Evolutionary conservation across 1,140 invertebrate species (phyloP).

Genomic region (Varroa destructor): DNA sequence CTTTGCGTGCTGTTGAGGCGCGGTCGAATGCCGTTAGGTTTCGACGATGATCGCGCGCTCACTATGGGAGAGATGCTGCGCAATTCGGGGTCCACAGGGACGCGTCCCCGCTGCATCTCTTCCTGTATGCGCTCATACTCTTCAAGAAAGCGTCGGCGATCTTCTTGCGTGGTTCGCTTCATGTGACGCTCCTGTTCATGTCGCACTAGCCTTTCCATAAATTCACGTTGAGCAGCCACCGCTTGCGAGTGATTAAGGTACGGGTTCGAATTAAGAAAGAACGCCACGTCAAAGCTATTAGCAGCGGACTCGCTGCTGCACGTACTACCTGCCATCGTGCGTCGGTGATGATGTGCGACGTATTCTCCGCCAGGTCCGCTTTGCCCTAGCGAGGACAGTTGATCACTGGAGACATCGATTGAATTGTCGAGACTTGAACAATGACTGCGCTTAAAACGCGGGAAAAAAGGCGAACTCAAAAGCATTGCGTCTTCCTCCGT

Average conservation of each 20-base stretch:
- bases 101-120: not conserved
- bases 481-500: conserved; percentile 32
- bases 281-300: conserved; percentile 38
- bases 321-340: conserved; percentile 37
- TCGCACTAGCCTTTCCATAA: conserved; percentile 21
- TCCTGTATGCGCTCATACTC: conserved; percentile 24
- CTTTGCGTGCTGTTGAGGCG: conserved; percentile 19
- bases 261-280: conserved; percentile 34
- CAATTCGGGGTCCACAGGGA: conserved; percentile 14
- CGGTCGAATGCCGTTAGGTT: conserved; percentile 9
- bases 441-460: conserved; percentile 32
- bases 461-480: conserved; percentile 33
- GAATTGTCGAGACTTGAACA: conserved; percentile 33
- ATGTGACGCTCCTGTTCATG: conserved; percentile 25
- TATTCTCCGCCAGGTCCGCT: conserved; percentile 31
- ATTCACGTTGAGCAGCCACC: conserved; percentile 22
- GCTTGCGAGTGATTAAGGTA: conserved; percentile 30
- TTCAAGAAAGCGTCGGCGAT: conserved; percentile 16
- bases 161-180: conserved; percentile 10
- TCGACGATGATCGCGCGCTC: conserved; percentile 29
- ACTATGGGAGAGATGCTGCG: conserved; percentile 33
- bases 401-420: conserved; percentile 32
- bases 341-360: conserved; percentile 30
- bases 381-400: conserved; percentile 31
- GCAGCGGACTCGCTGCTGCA: conserved; percentile 40